Evolutionary conservation across 2,113 vertebrate genomes (phyloP).

Genomic region (Desmodus rotundus): DNA sequence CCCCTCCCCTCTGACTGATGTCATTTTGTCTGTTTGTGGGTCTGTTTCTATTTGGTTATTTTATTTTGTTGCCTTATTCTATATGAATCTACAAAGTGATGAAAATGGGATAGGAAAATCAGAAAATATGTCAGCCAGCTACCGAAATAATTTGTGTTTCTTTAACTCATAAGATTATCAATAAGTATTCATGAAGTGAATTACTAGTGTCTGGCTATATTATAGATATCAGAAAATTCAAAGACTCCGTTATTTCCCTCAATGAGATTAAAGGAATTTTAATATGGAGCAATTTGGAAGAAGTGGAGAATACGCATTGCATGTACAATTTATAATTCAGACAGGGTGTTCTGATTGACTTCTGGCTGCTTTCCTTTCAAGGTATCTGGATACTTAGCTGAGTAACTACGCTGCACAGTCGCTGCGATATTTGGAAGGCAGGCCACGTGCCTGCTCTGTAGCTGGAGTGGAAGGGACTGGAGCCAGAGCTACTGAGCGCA

Average conservation of each 20-base stretch:
- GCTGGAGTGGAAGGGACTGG: background rate
- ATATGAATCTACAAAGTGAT: background rate
- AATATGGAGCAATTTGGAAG: background rate
- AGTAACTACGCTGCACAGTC: background rate
- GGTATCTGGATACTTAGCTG: background rate
- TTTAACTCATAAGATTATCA: background rate
- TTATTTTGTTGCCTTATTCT: background rate
- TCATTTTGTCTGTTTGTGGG: too few relatives aligned
- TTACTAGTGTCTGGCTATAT: background rate
- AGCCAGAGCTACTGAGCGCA: background rate
- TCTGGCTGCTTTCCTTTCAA: background rate
- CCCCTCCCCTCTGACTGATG: too few relatives aligned
- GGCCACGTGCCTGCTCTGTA: background rate
- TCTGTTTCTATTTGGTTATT: too few relatives aligned
- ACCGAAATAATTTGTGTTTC: constrained; percentile 7
- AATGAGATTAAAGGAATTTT: constrained; percentile 19
- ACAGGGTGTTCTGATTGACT: background rate
- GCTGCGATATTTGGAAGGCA: background rate
- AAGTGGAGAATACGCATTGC: background rate
- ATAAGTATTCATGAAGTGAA: constrained; percentile 22
- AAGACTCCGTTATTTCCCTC: background rate
- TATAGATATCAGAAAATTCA: background rate
- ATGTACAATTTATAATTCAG: background rate
- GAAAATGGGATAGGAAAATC: background rate
- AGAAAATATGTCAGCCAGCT: background rate